phyloP scores from a whole-genome alignment of 2,888 invertebrate species.

The Oscheius sp. region DNA sequence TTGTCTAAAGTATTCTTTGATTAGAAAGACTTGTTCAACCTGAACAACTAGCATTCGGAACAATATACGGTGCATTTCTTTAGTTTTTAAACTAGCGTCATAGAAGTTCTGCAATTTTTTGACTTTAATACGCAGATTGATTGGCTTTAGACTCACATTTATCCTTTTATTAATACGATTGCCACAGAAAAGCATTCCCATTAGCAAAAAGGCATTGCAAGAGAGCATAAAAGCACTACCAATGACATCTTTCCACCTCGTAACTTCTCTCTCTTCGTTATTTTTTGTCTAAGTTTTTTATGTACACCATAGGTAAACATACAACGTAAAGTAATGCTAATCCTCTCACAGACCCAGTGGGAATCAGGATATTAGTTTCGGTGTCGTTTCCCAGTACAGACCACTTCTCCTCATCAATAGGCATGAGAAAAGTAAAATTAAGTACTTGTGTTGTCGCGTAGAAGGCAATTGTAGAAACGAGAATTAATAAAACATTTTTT shows the following conservation, averaged over 20 bases:
- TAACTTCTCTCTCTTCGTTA: too few relatives aligned
- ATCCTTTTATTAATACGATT: background rate
- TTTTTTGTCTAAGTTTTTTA: too few relatives aligned
- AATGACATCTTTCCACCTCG: background rate
- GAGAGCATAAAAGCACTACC: background rate
- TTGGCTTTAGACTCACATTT: background rate
- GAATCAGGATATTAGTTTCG: background rate
- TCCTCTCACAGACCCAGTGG: background rate
- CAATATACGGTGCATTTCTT: background rate
- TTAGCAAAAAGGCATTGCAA: background rate
- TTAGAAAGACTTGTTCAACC: background rate
- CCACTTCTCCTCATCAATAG: background rate
- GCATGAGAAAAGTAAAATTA: background rate
- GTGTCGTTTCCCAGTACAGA: background rate
- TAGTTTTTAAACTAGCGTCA: background rate
- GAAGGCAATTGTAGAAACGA: background rate
- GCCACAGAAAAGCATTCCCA: background rate
- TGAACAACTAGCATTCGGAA: background rate
- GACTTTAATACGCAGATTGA: too few relatives aligned
- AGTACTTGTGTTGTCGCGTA: background rate
- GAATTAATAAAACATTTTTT: background rate
- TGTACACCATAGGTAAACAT: too few relatives aligned
- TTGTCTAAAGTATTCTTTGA: background rate
- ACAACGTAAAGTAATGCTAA: background rate
- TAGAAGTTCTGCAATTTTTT: too few relatives aligned